Evolutionary conservation across 2,888 invertebrate genomes (phyloP).

Genomic region (Monopis laevigella): DNA sequence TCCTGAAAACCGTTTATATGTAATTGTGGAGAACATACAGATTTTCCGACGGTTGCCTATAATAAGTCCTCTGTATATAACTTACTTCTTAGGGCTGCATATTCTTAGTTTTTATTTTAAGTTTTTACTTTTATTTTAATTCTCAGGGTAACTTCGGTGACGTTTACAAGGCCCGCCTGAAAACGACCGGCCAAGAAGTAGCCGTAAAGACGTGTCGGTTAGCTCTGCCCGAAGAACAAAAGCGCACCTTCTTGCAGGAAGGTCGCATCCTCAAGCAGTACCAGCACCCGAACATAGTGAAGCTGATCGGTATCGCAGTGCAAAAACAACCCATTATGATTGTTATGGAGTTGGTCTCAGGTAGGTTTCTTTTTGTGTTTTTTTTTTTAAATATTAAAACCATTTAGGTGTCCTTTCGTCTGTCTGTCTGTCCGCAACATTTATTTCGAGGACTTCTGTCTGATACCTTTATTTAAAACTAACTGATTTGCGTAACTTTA

Average conservation of each 20-base stretch:
- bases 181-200: slow-evolving; percentile 84
- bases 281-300: slow-evolving; percentile 95
- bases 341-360: slow-evolving; percentile 96
- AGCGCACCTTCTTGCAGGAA: slow-evolving; percentile 94
- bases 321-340: slow-evolving; percentile 99
- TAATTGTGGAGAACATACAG: too few species aligned
- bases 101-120: too few species aligned
- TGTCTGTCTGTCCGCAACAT: too few species aligned
- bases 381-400: too few species aligned
- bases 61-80: too few species aligned
- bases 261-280: slow-evolving; percentile 96
- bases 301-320: slow-evolving; percentile 96
- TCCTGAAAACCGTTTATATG: too few species aligned
- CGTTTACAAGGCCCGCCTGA: slow-evolving; percentile 91
- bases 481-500: too few species aligned
- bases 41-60: too few species aligned
- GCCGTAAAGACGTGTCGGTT: slow-evolving; percentile 97
- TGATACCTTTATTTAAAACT: too few species aligned
- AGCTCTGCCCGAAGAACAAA: slow-evolving; percentile 92
- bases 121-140: neutral
- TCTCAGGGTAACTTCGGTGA: slow-evolving; percentile 96
- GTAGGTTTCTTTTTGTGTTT: slow-evolving; percentile 58
- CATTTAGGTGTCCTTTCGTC: too few species aligned
- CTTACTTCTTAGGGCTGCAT: too few species aligned
- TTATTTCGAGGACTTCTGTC: too few species aligned